Percentiles rank a stretch among this genome's conserved stretches.
Conservation (phyloP, 2,888 invertebrate genomes). For the Standfussiana lucernea region DNA sequence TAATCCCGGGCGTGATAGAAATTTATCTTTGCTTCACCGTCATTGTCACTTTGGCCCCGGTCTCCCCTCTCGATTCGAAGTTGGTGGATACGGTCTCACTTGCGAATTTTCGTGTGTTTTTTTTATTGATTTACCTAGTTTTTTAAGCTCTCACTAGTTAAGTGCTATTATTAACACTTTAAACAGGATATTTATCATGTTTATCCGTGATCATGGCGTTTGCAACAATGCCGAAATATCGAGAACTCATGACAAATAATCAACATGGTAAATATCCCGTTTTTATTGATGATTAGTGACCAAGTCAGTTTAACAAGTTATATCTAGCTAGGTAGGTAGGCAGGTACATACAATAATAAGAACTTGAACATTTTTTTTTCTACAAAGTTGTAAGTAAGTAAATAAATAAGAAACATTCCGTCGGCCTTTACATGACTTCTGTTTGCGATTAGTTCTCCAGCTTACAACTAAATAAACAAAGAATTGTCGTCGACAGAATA, state of each 20-base stretch:
- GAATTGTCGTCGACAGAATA: conserved; percentile 36
- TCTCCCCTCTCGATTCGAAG: conserved; percentile 71
- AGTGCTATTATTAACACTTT: not conserved
- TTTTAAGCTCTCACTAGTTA: not conserved
- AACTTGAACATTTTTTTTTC: not conserved
- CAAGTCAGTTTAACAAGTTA: not conserved
- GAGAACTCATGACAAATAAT: not conserved
- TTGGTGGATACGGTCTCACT: conserved; percentile 34
- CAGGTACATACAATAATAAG: not conserved
- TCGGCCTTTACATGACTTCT: conserved; percentile 4
- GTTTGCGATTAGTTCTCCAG: conserved; percentile 22
- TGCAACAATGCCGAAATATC: not conserved
- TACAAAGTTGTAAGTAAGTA: conserved; percentile 2
- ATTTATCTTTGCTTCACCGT: conserved; percentile 86
- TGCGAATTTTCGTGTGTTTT: conserved; percentile 5
- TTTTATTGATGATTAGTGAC: not conserved
- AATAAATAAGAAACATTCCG: not conserved
- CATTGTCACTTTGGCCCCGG: conserved; percentile 80
- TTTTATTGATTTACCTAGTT: conserved; percentile 24
- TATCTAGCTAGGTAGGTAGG: not conserved
- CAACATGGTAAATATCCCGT: not conserved
- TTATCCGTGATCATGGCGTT: not conserved
- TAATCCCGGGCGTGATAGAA: conserved; percentile 89
- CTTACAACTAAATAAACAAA: conserved; percentile 30
- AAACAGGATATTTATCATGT: not conserved